phyloP scores from a whole-genome alignment of 2,113 vertebrate genomes.

The Hiodon tergisus region DNA sequence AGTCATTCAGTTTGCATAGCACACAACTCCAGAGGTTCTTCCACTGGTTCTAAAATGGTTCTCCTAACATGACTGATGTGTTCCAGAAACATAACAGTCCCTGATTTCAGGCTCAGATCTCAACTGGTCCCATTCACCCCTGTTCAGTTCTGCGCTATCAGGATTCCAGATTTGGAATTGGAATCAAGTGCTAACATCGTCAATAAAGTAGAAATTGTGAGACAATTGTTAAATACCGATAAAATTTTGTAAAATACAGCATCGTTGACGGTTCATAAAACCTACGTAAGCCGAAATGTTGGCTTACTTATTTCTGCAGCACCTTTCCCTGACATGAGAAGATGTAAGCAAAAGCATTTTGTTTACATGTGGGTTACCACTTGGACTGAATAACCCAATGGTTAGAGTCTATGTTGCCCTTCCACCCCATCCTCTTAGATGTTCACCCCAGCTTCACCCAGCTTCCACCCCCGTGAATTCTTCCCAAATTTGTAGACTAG shows the following conservation, averaged over 20 bases:
- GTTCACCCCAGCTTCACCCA: conserved; percentile 61
- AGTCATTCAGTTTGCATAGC: no score
- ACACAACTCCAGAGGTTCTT: no score
- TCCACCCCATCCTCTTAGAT: not conserved
- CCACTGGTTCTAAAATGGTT: no score
- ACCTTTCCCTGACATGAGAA: conserved; percentile 54
- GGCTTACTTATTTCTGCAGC: conserved; percentile 62
- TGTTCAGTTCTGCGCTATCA: no score
- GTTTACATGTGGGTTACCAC: no score
- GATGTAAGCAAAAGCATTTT: conserved; percentile 23
- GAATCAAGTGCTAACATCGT: no score
- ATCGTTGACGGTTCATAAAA: conserved; percentile 59
- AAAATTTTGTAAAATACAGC: conserved; percentile 18
- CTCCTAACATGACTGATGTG: no score
- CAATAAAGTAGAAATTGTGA: not conserved
- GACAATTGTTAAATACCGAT: conserved; percentile 4
- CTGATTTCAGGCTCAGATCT: no score
- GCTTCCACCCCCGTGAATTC: conserved; percentile 89
- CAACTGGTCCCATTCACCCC: no score
- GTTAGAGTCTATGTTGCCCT: not conserved
- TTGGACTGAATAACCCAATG: no score
- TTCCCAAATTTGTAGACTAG: conserved; percentile 98
- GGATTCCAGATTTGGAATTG: no score
- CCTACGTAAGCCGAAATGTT: conserved; percentile 71
- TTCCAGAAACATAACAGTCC: no score